Conservation (phyloP, 1,140 invertebrate species). For the Macrobrachium nipponense region DNA sequence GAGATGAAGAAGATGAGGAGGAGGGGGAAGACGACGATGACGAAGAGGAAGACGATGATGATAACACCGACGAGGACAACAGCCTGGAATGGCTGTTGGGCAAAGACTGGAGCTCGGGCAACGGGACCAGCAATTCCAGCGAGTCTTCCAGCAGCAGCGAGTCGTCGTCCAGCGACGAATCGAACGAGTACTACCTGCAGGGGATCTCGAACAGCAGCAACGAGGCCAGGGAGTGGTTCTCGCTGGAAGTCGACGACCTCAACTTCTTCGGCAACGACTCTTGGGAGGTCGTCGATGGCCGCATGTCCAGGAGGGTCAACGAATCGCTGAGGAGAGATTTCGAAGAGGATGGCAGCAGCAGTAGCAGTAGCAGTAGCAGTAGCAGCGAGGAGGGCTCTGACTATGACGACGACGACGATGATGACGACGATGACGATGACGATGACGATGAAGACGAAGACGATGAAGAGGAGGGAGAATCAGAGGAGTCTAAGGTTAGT, state of each 20-base stretch:
- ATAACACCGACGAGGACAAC: background rate
- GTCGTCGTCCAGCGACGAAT: slow-evolving; percentile 18
- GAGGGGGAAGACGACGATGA: no score
- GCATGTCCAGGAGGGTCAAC: background rate
- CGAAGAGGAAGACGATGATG: background rate
- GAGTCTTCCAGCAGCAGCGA: background rate
- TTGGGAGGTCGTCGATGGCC: background rate
- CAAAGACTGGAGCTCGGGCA: background rate
- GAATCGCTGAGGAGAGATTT: background rate
- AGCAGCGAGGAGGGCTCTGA: slow-evolving; percentile 18
- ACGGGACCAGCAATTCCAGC: background rate
- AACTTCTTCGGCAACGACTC: slow-evolving; percentile 9
- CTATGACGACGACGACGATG: slow-evolving; percentile 35
- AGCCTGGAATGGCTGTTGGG: background rate
- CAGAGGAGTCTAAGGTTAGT: background rate
- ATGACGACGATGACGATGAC: slow-evolving; percentile 38
- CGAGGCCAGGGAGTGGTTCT: slow-evolving; percentile 34
- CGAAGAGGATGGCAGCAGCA: background rate
- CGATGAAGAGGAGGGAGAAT: slow-evolving; percentile 24
- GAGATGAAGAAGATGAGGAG: no score
- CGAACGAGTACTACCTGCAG: background rate
- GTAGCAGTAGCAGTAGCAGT: background rate
- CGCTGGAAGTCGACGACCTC: slow-evolving; percentile 20
- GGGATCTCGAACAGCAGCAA: slow-evolving; percentile 11
- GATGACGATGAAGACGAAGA: slow-evolving; percentile 47